Evolutionary conservation across 2,113 vertebrate species (phyloP).

Genomic region (Lepisosteus oculatus): DNA sequence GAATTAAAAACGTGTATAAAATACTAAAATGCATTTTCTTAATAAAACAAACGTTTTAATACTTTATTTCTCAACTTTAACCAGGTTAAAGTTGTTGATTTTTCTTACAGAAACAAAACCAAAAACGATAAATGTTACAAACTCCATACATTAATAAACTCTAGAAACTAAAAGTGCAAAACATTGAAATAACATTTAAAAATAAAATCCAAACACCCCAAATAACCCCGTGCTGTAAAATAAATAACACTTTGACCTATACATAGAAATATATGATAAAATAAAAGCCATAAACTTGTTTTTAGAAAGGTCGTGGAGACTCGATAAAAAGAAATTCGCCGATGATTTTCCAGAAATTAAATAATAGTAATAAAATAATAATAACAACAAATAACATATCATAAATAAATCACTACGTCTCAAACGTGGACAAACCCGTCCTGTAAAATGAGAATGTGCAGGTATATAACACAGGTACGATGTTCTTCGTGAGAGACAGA

Average conservation of each 20-base stretch:
- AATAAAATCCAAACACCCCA: conserved; percentile 30
- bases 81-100: conserved; percentile 37
- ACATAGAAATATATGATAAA: no score
- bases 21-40: conserved; percentile 15
- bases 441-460: no score
- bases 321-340: no score
- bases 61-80: conserved; percentile 49
- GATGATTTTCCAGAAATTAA: no score
- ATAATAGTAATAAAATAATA: no score
- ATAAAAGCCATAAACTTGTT: no score
- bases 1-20: neutral
- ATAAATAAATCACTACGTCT: no score
- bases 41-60: conserved; percentile 35
- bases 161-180: conserved; percentile 58
- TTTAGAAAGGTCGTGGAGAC: no score
- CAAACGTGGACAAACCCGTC: no score
- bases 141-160: conserved; percentile 37
- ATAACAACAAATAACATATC: no score
- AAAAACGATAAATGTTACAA: conserved; percentile 43
- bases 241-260: conserved; percentile 20
- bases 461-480: no score
- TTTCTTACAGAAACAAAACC: conserved; percentile 42
- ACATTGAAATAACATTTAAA: conserved; percentile 32
- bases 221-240: conserved; percentile 20
- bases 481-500: no score